These are phyloP conservation scores for Hypomecis punctinalis DNA, from an alignment of 2,888 invertebrate genomes.

Conservation along the genomic window DNA sequence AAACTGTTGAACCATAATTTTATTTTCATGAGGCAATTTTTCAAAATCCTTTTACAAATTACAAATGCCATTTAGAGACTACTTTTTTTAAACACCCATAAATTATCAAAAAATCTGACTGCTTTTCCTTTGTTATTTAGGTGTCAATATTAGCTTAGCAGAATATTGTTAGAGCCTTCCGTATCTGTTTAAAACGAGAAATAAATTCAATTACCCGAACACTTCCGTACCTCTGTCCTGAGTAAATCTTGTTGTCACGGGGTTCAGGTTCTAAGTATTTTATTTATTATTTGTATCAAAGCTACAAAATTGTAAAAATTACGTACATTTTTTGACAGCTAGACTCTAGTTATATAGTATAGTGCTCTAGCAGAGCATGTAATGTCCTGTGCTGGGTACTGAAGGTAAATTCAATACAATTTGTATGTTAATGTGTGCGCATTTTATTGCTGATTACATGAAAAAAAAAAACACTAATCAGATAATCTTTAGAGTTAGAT, in stretches of 20 bases:
- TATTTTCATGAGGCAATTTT: too few species aligned
- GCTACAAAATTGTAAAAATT: not conserved
- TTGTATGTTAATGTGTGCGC: too few species aligned
- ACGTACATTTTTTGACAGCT: too few species aligned
- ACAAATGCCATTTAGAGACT: not conserved
- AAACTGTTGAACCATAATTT: too few species aligned
- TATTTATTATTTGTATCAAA: not conserved
- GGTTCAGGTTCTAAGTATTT: constrained; percentile 15
- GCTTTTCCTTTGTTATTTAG: constrained; percentile 20
- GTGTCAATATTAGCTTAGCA: constrained; percentile 33
- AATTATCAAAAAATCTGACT: not conserved
- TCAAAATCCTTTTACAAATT: too few species aligned
- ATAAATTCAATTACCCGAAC: constrained; percentile 41
- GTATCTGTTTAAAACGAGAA: constrained; percentile 42
- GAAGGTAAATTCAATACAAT: too few species aligned
- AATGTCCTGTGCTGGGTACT: too few species aligned
- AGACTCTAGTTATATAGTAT: too few species aligned
- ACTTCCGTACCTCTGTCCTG: constrained; percentile 37
- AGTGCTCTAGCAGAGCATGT: too few species aligned
- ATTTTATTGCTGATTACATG: too few species aligned
- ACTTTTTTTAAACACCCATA: not conserved
- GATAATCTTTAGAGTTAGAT: too few species aligned
- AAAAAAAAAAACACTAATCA: too few species aligned
- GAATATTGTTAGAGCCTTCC: constrained; percentile 31
- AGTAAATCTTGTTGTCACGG: constrained; percentile 39